Evolutionary conservation across 2,888 invertebrate genomes (phyloP).

Genomic region (Rhodophaea formosa): DNA sequence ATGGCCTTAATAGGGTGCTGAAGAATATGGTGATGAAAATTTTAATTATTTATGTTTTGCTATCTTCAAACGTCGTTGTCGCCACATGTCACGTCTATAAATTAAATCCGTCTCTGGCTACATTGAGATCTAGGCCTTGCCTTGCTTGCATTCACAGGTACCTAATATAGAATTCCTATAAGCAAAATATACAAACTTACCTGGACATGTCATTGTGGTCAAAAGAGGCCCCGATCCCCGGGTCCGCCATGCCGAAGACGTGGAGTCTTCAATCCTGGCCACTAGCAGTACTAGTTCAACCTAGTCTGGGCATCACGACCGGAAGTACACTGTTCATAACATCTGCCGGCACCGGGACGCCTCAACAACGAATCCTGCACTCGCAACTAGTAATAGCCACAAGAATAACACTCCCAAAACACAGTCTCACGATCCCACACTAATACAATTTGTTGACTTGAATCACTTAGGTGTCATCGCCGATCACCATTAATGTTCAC

Average conservation of each 20-base stretch:
- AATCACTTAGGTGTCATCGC: constrained; percentile 50
- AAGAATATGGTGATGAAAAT: no score
- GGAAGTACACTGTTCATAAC: constrained; percentile 26
- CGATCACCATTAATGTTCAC: constrained; percentile 66
- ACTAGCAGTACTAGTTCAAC: constrained; percentile 13
- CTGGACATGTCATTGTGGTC: constrained; percentile 86
- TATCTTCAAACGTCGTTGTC: no score
- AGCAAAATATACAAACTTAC: constrained; percentile 38
- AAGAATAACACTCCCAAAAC: constrained; percentile 17
- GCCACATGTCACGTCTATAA: no score
- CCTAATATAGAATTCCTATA: neutral
- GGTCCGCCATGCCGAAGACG: constrained; percentile 66
- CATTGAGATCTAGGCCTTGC: no score
- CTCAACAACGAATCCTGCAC: constrained; percentile 13
- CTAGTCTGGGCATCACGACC: constrained; percentile 23
- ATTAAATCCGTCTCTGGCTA: no score
- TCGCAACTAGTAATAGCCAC: constrained; percentile 6
- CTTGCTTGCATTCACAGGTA: no score
- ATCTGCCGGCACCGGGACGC: constrained; percentile 14
- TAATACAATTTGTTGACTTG: constrained; percentile 69
- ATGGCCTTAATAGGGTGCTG: no score
- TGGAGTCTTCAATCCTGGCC: constrained; percentile 35
- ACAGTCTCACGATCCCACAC: constrained; percentile 41
- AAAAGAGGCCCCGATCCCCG: constrained; percentile 84
- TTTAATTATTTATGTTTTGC: no score